Evolutionary conservation across 1,140 invertebrate genomes (phyloP), one percentile per base, ranked within the genome.

Genomic region (Copidosoma floridanum): DNA sequence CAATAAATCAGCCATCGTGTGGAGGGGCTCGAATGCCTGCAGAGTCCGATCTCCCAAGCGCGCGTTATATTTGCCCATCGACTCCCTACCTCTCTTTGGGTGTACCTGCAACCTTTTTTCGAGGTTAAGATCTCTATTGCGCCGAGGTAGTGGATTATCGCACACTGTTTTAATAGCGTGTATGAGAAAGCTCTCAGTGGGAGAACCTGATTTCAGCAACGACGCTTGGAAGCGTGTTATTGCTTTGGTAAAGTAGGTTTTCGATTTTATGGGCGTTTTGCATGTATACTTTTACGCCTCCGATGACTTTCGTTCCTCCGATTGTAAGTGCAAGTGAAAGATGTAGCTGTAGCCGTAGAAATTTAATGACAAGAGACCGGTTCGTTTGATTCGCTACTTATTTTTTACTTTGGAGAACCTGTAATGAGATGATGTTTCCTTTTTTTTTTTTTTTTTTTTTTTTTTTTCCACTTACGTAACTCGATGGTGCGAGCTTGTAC

Each of bases 71-170:
- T 6, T 32, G 12, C 12, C 23, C 20, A 35, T 35, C 14, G 24
- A 24, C 23, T 56, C 27, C 10, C 26, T 16, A 14, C 18, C 37
- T 54, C 55, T 48, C 18, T 21, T n/a, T n/a, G n/a, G n/a, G n/a
- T 40, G 53, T 48, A 53, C n/a, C 12, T 48, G 32, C 12, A 24
- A 3, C 5, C 23, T 26, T 50, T 43, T 57, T 55, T 47, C 53
- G 51, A 54, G 43, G 51, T 54, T 60, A 48, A 61, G 51, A 55
- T 61, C 44, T 61, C 55, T 61, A 60, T 60, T 47, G 10, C 20
- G 11, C 35, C 16, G 14, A 6, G 18, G 35, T 1, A 2, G 26
- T 44, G 20, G 32, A 23, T 6, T 12, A n/a, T n/a, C n/a, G n/a
- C n/a, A n/a, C n/a, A n/a, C n/a, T n/a, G n/a, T n/a, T n/a, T n/a